These are phyloP conservation scores for Muscicapa comitata DNA, from an alignment of 2,797 vertebrate species.

Conservation along the genomic window DNA sequence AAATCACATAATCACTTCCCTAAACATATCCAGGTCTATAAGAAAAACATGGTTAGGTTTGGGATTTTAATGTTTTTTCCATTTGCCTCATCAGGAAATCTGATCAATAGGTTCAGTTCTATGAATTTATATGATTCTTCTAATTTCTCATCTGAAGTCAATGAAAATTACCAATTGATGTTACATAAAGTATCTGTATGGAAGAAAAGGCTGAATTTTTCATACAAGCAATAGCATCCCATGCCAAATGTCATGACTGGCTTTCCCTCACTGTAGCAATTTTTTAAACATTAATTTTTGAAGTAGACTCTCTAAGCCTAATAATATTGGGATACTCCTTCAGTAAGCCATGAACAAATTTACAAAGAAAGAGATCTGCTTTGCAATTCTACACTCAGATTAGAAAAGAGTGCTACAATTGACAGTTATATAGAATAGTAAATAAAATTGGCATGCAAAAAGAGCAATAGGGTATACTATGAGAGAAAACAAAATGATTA, in stretches of 20 bases:
- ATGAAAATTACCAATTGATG: background rate
- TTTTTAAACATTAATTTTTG: background rate
- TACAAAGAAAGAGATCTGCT: background rate
- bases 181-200: background rate
- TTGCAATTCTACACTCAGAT: background rate
- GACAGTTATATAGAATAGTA: background rate
- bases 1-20: background rate
- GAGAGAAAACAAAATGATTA: background rate
- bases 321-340: background rate
- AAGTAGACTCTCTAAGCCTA: background rate
- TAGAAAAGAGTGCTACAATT: background rate
- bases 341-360: background rate
- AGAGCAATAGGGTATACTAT: background rate
- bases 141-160: background rate
- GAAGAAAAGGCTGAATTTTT: background rate
- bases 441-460: background rate
- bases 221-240: background rate
- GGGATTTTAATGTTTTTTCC: background rate
- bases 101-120: background rate
- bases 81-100: background rate
- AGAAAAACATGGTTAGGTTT: accelerated
- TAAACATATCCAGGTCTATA: background rate
- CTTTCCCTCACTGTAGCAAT: background rate
- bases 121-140: background rate
- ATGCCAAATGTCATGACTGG: background rate